Evolutionary conservation across 2,888 invertebrate species (phyloP).

Genomic region (Phyto melanocephala): DNA sequence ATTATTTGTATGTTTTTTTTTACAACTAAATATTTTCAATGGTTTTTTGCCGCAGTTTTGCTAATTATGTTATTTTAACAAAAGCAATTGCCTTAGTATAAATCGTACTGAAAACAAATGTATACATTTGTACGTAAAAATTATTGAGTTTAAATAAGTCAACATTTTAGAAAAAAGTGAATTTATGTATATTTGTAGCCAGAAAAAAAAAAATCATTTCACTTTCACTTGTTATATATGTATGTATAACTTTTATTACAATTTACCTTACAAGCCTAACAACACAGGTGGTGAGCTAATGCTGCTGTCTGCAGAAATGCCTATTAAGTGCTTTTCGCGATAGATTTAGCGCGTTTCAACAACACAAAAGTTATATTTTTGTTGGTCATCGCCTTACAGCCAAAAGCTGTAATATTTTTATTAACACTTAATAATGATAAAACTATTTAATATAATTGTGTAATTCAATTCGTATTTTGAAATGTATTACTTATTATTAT

Average conservation of each 20-base stretch:
- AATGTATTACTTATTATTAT: too few species aligned
- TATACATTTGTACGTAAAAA: not conserved
- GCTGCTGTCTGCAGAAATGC: not conserved
- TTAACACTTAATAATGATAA: too few species aligned
- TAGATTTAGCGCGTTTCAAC: too few species aligned
- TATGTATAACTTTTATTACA: not conserved
- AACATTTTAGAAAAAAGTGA: not conserved
- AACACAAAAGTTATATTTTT: too few species aligned
- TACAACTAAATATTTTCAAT: constrained; percentile 8
- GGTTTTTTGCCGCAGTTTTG: not conserved
- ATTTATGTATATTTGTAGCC: not conserved
- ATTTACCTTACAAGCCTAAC: not conserved
- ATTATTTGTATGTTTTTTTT: constrained; percentile 13
- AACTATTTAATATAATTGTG: too few species aligned
- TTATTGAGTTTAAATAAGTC: not conserved
- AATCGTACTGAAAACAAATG: not conserved
- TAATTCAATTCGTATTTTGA: too few species aligned
- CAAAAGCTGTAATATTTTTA: too few species aligned
- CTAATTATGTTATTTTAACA: constrained; percentile 44
- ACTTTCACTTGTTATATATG: constrained; percentile 59
- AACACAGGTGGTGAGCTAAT: constrained; percentile 33
- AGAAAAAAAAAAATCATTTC: constrained; percentile 48
- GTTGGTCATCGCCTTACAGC: too few species aligned
- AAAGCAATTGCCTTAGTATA: constrained; percentile 43
- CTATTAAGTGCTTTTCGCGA: constrained; percentile 48